Conservation (phyloP, 2,888 invertebrate species). For the Pseudeuparius sepicola region DNA sequence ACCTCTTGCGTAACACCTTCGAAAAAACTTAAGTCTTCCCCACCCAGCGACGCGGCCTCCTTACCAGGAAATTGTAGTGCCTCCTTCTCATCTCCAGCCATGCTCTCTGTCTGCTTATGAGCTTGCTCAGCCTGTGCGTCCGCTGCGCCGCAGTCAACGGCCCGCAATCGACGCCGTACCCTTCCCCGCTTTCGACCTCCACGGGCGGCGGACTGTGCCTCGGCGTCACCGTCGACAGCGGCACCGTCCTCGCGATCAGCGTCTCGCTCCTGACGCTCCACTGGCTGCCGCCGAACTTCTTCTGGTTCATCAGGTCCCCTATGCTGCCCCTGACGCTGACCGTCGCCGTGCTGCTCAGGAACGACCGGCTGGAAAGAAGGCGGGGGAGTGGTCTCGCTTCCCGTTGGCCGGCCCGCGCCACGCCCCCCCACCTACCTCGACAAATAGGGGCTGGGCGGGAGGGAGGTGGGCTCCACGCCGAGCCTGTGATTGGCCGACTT, state of each 20-base stretch:
- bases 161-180: constrained; percentile 38
- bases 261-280: constrained; percentile 65
- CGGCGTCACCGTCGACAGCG: constrained; percentile 59
- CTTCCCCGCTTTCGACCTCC: constrained; percentile 21
- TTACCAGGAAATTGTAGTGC: no score
- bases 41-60: no score
- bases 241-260: constrained; percentile 60
- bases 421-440: constrained; percentile 37
- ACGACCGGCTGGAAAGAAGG: constrained; percentile 26
- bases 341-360: constrained; percentile 33
- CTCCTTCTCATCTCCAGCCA: no score
- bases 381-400: no score
- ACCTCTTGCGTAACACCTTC: no score
- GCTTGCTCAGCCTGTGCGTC: constrained; percentile 55
- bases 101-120: constrained; percentile 54
- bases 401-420: no score
- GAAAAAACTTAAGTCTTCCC: no score
- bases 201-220: constrained; percentile 44
- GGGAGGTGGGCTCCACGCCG: constrained; percentile 37
- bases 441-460: constrained; percentile 45
- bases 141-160: constrained; percentile 59
- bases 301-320: constrained; percentile 69
- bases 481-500: constrained; percentile 39
- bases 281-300: constrained; percentile 59
- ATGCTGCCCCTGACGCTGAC: constrained; percentile 40